These are phyloP conservation scores for Nesoenas mayeri DNA, from an alignment of 2,113 vertebrate species.

Conservation along the genomic window DNA sequence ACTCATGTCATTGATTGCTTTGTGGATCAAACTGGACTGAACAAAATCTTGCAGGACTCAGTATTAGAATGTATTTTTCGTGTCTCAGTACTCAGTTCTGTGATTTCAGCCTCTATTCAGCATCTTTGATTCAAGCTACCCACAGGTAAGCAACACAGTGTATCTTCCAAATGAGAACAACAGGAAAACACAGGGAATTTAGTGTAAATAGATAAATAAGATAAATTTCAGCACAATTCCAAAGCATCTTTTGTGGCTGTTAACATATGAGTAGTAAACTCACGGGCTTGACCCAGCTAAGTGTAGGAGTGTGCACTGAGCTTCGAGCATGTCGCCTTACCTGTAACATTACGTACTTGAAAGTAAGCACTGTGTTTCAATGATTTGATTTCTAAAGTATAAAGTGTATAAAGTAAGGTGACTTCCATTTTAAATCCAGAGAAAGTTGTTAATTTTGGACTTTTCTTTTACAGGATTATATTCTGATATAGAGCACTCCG, in stretches of 20 bases:
- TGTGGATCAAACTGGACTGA: background rate
- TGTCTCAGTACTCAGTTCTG: background rate
- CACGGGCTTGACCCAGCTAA: background rate
- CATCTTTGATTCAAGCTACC: background rate
- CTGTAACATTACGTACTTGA: background rate
- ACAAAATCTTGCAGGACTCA: background rate
- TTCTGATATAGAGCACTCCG: background rate
- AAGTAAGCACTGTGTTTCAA: background rate
- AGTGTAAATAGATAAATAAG: background rate
- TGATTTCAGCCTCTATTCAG: background rate
- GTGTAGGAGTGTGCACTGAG: background rate
- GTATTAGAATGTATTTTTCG: background rate
- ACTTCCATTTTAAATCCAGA: background rate
- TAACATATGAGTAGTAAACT: background rate
- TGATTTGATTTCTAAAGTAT: background rate
- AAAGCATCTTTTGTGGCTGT: background rate
- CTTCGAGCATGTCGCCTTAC: background rate
- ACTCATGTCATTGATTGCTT: background rate
- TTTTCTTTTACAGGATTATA: background rate
- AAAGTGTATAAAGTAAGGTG: background rate
- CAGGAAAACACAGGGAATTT: background rate
- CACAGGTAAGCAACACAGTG: background rate
- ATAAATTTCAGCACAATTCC: background rate
- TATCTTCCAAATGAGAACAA: background rate
- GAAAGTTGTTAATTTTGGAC: background rate